A percentile compares a stretch with the other conserved stretches of the same genome.
Evolutionary conservation across 2,888 invertebrate species (phyloP).

Genomic region (Rhagonycha lutea): DNA sequence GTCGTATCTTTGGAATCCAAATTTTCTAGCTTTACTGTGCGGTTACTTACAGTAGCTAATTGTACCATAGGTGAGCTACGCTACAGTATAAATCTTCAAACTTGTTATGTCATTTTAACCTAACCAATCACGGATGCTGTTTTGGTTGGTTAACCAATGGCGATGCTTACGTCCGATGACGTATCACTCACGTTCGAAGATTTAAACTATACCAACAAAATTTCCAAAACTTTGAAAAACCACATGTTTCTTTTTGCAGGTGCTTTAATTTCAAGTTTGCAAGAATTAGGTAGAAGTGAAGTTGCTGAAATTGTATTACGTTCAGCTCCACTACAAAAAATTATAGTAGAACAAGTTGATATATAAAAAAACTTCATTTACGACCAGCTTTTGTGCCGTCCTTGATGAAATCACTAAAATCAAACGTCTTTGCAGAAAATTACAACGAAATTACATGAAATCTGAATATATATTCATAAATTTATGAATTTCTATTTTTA

Average conservation of each 20-base stretch:
- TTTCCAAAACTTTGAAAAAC: background rate
- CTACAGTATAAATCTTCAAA: too few species aligned
- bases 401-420: background rate
- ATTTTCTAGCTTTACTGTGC: conserved; percentile 52
- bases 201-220: background rate
- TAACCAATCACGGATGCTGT: too few species aligned
- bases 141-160: too few species aligned
- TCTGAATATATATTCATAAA: background rate
- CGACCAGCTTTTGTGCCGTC: conserved; percentile 21
- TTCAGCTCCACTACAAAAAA: conserved; percentile 55
- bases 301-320: conserved; percentile 63
- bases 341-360: conserved; percentile 20
- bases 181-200: too few species aligned
- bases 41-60: conserved; percentile 50
- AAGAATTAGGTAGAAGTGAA: conserved; percentile 64
- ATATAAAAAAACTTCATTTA: conserved; percentile 8
- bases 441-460: conserved; percentile 16
- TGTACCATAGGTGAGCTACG: conserved; percentile 51
- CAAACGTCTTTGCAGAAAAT: conserved; percentile 6
- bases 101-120: too few species aligned
- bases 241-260: conserved; percentile 50
- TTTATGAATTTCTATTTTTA: conserved; percentile 3
- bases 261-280: conserved; percentile 60
- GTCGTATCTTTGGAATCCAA: conserved; percentile 54
- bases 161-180: background rate